These are phyloP conservation scores for Notarius quadriscutis DNA, from an alignment of 2,113 vertebrate species.

Conservation along the genomic window DNA sequence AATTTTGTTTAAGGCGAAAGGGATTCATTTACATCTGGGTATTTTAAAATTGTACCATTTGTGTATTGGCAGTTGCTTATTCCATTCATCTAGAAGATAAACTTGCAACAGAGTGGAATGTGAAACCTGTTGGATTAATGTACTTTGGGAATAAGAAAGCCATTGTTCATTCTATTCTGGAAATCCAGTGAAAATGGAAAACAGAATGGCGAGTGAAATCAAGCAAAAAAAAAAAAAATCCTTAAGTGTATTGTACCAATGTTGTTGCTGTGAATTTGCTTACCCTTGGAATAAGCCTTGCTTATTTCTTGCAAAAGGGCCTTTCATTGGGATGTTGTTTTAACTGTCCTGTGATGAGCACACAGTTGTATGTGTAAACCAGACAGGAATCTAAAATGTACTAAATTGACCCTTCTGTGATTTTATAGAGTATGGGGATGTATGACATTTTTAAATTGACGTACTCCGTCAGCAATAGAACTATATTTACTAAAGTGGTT, in stretches of 20 bases:
- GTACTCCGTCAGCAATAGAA: not conserved
- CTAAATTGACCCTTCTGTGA: not conserved
- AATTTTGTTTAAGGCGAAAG: not conserved
- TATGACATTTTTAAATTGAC: not conserved
- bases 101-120: not conserved
- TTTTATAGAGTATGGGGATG: not conserved
- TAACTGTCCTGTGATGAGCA: not conserved
- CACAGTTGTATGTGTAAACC: not conserved
- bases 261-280: not conserved
- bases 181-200: conserved; percentile 24
- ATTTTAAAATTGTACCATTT: not conserved
- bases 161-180: conserved; percentile 13
- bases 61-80: not conserved
- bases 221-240: not conserved
- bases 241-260: conserved; percentile 12
- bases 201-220: not conserved
- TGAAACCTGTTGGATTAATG: conserved; percentile 14
- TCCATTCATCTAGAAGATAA: conserved; percentile 7
- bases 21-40: not conserved
- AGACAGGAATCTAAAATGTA: not conserved
- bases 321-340: not conserved
- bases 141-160: conserved; percentile 4
- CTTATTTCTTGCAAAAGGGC: not conserved
- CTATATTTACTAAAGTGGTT: not conserved
- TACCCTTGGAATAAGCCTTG: not conserved